phyloP scores from a whole-genome alignment of 1,140 invertebrate species.

The Drosophila ananassae region DNA sequence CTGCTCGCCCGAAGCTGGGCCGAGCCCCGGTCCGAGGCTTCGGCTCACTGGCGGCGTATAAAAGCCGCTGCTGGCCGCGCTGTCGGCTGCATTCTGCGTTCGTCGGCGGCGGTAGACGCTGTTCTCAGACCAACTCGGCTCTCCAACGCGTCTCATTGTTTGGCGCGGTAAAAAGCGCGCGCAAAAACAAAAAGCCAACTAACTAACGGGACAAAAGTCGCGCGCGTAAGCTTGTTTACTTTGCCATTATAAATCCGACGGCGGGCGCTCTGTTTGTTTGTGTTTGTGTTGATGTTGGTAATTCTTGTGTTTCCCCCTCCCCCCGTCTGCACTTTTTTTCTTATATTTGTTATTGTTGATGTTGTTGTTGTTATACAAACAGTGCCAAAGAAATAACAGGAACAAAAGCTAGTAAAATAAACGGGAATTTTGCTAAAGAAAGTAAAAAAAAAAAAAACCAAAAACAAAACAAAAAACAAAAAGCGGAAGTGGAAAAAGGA shows the following conservation, averaged over 20 bases:
- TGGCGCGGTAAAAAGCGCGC: constrained; percentile 68
- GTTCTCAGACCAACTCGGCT: constrained; percentile 19
- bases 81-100: constrained; percentile 67
- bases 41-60: constrained; percentile 41
- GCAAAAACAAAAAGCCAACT: constrained; percentile 57
- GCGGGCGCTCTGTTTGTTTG: constrained; percentile 67
- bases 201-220: constrained; percentile 50
- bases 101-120: constrained; percentile 66
- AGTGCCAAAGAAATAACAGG: constrained; percentile 53
- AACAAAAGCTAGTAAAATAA: constrained; percentile 43
- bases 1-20: constrained; percentile 8
- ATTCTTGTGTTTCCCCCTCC: constrained; percentile 27
- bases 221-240: constrained; percentile 73
- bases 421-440: constrained; percentile 53
- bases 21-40: constrained; percentile 5
- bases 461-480: neutral
- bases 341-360: constrained; percentile 31
- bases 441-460: neutral
- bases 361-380: constrained; percentile 53
- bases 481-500: constrained; percentile 58
- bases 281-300: constrained; percentile 66
- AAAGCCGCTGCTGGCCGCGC: constrained; percentile 48
- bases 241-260: constrained; percentile 73
- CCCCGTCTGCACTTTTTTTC: constrained; percentile 3
- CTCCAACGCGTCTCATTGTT: neutral